Base-by-base conservation (phyloP, 2,888 invertebrate genomes). In the Lepetodrilus schrolli region DNA sequence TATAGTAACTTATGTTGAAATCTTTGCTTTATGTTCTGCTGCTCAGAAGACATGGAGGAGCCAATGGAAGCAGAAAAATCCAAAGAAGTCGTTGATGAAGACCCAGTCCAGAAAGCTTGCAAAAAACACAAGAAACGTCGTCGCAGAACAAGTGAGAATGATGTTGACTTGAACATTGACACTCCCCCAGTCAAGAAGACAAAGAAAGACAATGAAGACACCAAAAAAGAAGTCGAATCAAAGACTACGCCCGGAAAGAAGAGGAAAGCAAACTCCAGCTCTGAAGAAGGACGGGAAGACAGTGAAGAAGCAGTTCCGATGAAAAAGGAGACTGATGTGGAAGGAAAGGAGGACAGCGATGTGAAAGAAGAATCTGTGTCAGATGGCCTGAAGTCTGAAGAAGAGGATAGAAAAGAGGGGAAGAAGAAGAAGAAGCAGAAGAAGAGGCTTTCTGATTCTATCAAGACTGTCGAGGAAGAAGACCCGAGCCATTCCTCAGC, bases 121-220 rank as follows among this genome's bases (percentile, higher is more conserved):
- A 80, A 77, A 36, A 74, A 65, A 34, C 47, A 43, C 36, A 75
- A 65, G 23, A 80, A 78, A 65, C 72, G 79, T 5, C 73, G 72
- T 49, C 74, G 81, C 69, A 72, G 76, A 36, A 74, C 75, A 8
- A 83, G 82, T 78, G 84, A 82, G 47, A 78, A 77, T 38, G 81
- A 80, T 73, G 68, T 73, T n/a, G 83, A 82, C 58, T 23, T 66
- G 23, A 70, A 34, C 69, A 17, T 36, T 17, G 74, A 73, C 21
- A 36, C 37, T n/a, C 50, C 73, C 17, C 78, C 78, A 10, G 74
- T 74, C 48, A 79, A 76, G 65, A 77, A 75, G 70, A 37, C 8
- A 17, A 77, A 76, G 73, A 21, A 73, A 43, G 73, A 70, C 38
- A 36, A 23, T 13, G 36, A 30, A 13, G 70, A 68, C 43, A 38